Evolutionary conservation across 2,888 invertebrate species (phyloP).

Genomic region (Euphydryas editha): DNA sequence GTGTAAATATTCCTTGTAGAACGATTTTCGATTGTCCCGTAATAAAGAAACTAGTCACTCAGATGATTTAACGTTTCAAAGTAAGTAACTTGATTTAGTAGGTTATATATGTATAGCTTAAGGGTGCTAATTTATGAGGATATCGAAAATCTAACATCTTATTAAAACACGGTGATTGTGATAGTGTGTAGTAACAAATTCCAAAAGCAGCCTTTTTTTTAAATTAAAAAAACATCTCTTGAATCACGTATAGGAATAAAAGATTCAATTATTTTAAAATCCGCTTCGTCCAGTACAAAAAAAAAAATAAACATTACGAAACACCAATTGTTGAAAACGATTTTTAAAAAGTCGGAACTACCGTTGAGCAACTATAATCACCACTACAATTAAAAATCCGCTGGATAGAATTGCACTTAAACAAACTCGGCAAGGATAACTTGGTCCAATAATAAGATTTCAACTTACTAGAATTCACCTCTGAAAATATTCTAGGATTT

Average conservation of each 20-base stretch:
- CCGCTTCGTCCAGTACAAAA: conserved; percentile 15
- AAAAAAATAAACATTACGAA: conserved; percentile 29
- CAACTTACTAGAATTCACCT: conserved; percentile 50
- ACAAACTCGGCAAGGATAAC: conserved; percentile 45
- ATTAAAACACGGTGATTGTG: not conserved
- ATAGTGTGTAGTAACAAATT: not conserved
- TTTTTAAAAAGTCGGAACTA: conserved; percentile 38
- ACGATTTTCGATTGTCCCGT: not conserved
- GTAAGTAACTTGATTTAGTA: too few relatives aligned
- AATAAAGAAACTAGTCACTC: too few relatives aligned
- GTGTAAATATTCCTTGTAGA: not conserved
- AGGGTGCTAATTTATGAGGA: too few relatives aligned
- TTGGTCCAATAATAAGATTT: conserved; percentile 44
- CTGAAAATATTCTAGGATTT: conserved; percentile 56
- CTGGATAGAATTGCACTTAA: conserved; percentile 41
- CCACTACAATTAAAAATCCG: conserved; percentile 48
- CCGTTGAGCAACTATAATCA: conserved; percentile 42
- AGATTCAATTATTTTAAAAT: conserved; percentile 18
- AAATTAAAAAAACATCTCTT: not conserved
- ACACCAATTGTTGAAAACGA: conserved; percentile 16
- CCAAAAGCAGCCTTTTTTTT: too few relatives aligned
- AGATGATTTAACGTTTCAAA: too few relatives aligned
- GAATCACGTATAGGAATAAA: conserved; percentile 3
- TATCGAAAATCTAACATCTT: not conserved
- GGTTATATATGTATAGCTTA: too few relatives aligned